A percentile compares a stretch with the other conserved stretches of the same genome.
Evolutionary conservation across 1,140 invertebrate species (phyloP).

Genomic region (Triops longicaudatus): DNA sequence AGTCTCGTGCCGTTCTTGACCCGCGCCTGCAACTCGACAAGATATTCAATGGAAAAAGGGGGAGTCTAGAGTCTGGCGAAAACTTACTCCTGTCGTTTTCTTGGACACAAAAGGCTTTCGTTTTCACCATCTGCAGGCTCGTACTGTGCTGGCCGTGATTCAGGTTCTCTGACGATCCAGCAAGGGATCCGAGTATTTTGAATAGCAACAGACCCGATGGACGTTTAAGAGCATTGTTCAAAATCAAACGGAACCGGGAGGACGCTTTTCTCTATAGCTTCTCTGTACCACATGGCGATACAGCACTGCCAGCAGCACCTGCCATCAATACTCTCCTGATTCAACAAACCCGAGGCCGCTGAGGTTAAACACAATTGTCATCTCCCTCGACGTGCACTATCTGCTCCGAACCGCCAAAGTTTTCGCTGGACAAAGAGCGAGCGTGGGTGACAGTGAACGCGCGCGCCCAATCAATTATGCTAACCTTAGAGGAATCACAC

Average conservation of each 20-base stretch:
- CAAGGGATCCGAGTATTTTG: background rate
- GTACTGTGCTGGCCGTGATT: background rate
- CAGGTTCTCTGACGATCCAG: too few species aligned
- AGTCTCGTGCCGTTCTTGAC: background rate
- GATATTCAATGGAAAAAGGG: background rate
- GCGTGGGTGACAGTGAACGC: slow-evolving; percentile 8
- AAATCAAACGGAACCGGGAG: background rate
- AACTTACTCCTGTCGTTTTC: background rate
- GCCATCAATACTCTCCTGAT: slow-evolving; percentile 1
- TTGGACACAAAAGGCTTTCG: background rate
- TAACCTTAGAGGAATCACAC: slow-evolving; percentile 11
- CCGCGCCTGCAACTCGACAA: background rate
- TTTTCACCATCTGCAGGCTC: background rate
- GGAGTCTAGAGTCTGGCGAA: background rate
- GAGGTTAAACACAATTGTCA: background rate
- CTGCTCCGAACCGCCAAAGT: background rate
- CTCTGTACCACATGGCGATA: background rate
- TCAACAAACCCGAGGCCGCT: background rate
- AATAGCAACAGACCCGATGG: background rate
- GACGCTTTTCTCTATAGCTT: background rate
- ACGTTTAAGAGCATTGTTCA: background rate
- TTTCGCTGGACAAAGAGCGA: background rate
- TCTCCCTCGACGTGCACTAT: background rate
- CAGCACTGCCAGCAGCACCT: slow-evolving; percentile 4
- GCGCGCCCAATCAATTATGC: slow-evolving; percentile 14